These are phyloP conservation scores for Oreohelix idahoensis DNA, from an alignment of 1,140 invertebrate genomes.

Conservation along the genomic window DNA sequence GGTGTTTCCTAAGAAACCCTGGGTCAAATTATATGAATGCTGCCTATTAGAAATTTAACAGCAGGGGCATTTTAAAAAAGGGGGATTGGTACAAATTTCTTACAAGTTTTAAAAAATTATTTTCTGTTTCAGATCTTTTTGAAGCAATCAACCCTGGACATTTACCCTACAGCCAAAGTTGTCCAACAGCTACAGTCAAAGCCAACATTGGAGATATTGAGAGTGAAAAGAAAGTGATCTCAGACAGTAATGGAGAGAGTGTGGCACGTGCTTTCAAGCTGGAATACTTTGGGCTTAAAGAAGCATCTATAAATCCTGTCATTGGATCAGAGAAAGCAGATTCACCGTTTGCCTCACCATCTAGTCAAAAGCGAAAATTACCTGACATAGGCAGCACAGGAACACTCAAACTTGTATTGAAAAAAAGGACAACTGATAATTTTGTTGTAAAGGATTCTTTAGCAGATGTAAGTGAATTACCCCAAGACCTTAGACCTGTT, in stretches of 20 bases:
- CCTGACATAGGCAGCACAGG: conserved; percentile 27
- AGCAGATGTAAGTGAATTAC: background rate
- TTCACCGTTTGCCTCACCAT: background rate
- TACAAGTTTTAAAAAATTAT: no score
- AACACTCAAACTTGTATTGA: conserved; percentile 28
- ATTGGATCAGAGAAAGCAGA: conserved; percentile 6
- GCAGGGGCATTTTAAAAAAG: no score
- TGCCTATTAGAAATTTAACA: no score
- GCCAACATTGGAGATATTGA: background rate
- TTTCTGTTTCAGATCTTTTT: background rate
- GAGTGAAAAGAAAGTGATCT: background rate
- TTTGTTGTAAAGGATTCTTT: conserved; percentile 35
- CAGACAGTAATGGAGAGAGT: background rate
- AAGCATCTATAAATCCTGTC: background rate
- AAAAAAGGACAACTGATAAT: conserved; percentile 22
- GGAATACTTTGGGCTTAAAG: background rate
- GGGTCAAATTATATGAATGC: no score
- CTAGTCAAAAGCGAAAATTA: conserved; percentile 15
- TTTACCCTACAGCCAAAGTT: background rate
- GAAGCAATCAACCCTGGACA: background rate
- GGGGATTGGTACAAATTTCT: no score
- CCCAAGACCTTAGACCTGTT: conserved; percentile 19
- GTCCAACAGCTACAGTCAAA: background rate
- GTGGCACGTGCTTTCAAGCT: background rate
- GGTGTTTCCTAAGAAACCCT: no score